phyloP scores from a whole-genome alignment of 2,797 vertebrate species.

The Presbytis comata region DNA sequence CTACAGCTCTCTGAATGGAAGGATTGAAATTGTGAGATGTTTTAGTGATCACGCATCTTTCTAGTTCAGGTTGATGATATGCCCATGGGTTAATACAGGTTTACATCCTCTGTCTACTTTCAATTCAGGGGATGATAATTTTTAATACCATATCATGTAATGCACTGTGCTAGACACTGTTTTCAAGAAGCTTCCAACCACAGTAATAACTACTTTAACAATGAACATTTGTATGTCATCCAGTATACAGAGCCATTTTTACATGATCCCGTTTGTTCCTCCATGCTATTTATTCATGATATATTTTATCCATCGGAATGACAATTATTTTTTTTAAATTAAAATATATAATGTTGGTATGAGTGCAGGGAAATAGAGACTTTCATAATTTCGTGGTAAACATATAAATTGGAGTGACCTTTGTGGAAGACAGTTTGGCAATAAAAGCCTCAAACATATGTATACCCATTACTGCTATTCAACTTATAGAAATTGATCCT shows the following conservation, averaged over 20 bases:
- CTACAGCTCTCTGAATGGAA: not conserved
- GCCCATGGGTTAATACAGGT: not conserved
- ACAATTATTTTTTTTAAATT: not conserved
- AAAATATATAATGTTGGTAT: conserved; percentile 29
- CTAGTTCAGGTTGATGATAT: not conserved
- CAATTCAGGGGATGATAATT: not conserved
- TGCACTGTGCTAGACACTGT: not conserved
- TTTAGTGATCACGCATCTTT: not conserved
- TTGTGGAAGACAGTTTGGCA: conserved; percentile 50
- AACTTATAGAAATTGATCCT: not conserved
- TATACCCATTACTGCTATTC: not conserved
- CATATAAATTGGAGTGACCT: conserved; percentile 45
- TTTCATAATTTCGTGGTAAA: conserved; percentile 27
- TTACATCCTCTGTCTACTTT: not conserved
- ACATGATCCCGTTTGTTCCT: not conserved
- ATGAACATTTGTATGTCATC: not conserved
- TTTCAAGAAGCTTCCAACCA: not conserved
- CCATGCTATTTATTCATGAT: not conserved
- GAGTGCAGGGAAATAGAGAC: not conserved
- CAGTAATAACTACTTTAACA: not conserved
- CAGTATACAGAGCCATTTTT: not conserved
- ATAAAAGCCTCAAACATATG: not conserved
- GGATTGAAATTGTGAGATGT: not conserved
- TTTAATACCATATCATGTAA: not conserved
- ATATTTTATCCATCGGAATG: not conserved